Evolutionary conservation across 2,888 invertebrate species (phyloP).

Genomic region (Odontocolon sp.): DNA sequence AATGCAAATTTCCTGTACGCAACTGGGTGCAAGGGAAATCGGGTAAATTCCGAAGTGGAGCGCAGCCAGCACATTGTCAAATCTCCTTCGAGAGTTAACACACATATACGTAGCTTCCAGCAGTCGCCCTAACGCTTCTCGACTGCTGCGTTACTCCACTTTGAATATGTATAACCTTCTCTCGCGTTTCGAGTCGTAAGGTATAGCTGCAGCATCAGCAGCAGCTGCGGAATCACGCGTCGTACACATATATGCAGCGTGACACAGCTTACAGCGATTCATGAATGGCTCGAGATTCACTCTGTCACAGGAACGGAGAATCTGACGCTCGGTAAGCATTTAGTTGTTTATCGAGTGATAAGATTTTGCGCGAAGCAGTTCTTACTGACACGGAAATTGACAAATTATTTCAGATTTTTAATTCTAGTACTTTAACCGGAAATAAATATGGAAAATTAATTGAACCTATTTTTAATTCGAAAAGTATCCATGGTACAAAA

Average conservation of each 20-base stretch:
- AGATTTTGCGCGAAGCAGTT: too few species aligned
- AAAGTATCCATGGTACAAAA: too few species aligned
- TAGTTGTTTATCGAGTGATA: background rate
- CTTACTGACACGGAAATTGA: too few species aligned
- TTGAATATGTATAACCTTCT: conserved; percentile 37
- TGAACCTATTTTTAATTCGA: too few species aligned
- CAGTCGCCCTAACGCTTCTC: conserved; percentile 8
- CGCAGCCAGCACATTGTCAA: conserved; percentile 21
- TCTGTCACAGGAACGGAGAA: background rate
- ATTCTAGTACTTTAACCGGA: too few species aligned
- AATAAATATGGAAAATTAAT: too few species aligned
- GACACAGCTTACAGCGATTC: conserved; percentile 1
- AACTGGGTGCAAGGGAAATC: conserved; percentile 13
- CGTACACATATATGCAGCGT: background rate
- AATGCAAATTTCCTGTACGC: conserved; percentile 40
- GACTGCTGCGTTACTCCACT: conserved; percentile 12
- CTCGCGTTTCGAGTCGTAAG: background rate
- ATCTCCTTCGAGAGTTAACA: conserved; percentile 20
- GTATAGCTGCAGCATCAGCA: background rate
- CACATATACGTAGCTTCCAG: background rate
- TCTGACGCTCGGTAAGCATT: background rate
- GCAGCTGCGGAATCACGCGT: background rate
- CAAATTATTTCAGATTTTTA: too few species aligned
- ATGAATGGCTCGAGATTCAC: conserved; percentile 10
- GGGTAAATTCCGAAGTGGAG: background rate